Evolutionary conservation across 1,140 invertebrate species (phyloP), one percentile per base, ranked within the genome.

Genomic region (Chironomus tepperi): DNA sequence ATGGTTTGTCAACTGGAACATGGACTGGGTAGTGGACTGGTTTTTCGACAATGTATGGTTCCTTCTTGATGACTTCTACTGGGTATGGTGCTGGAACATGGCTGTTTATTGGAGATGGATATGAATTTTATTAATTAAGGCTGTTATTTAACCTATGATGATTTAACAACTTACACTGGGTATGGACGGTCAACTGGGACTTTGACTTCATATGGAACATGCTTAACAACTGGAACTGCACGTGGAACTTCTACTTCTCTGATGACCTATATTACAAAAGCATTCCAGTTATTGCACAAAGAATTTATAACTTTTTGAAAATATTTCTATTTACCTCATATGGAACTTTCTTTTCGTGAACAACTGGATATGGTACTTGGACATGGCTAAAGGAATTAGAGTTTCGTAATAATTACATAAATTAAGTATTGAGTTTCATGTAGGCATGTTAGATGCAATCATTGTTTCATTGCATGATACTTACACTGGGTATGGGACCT

Each of bases 161-260:
- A 34, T 81, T 79, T 16, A 34, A n/a, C n/a, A n/a, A 84, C 81
- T 34, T 81, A 80, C 18, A 85, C 84, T 18, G 87, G 86, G 75
- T 83, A 83, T 2, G 87, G 87, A 24, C 86, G 80, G 79, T 88
- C 86, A 24, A 87, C 85, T 75, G 77, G 85, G 7, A 89, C 87
- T 78, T 88, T 87, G 18, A 89, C 87, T 78, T 87, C 85, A 79
- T 87, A 86, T 73, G 86, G 88, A 15, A 90, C 87, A 24, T 84
- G 84, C 78, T 88, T 90, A 76, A 89, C 87, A 80, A 89, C 88
- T 57, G 88, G 89, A 18, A 91, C 86, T 73, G 89, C 89, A 75
- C 90, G 87, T 78, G 89, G 87, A 5, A 89, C 88, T 57, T 87
- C 86, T 75, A 85, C 84, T 70, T 86, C 88, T 47, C 87, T 83